A percentile compares a stretch with the other conserved stretches of the same genome.
phyloP scores from a whole-genome alignment of 2,888 invertebrate species.

The Dryobota labecula region DNA sequence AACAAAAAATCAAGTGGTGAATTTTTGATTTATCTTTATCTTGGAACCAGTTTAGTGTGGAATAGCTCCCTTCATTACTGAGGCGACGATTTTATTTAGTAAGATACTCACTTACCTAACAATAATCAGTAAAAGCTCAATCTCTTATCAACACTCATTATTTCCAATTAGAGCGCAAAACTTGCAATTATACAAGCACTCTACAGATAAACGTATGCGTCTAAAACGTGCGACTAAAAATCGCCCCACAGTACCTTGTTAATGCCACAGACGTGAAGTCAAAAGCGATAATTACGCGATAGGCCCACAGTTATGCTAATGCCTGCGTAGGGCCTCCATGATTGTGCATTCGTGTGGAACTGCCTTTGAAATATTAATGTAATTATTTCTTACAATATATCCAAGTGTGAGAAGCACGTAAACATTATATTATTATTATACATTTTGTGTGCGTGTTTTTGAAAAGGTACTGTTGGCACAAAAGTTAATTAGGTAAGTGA shows the following conservation, averaged over 20 bases:
- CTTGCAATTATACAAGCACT: constrained; percentile 11
- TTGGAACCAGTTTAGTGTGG: no score
- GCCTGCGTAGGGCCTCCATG: constrained; percentile 62
- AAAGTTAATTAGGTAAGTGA: background rate
- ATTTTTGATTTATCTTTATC: no score
- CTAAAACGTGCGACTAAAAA: constrained; percentile 44
- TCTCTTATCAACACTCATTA: constrained; percentile 14
- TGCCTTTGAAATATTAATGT: constrained; percentile 59
- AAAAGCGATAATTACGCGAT: constrained; percentile 77
- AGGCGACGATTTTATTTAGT: no score
- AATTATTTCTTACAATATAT: constrained; percentile 44
- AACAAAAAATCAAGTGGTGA: no score
- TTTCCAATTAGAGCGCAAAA: constrained; percentile 1
- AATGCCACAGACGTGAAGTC: constrained; percentile 67
- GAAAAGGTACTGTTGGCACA: background rate
- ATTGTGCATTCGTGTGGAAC: constrained; percentile 51
- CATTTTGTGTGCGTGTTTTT: background rate
- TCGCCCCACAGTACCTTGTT: constrained; percentile 63
- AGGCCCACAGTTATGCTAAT: constrained; percentile 72
- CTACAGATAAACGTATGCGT: constrained; percentile 22
- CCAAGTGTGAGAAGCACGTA: background rate
- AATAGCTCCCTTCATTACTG: no score
- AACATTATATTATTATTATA: no score
- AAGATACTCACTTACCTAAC: no score
- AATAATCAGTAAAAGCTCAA: background rate